Evolutionary conservation across 2,888 invertebrate species (phyloP).

Genomic region (Capitulum mitella): DNA sequence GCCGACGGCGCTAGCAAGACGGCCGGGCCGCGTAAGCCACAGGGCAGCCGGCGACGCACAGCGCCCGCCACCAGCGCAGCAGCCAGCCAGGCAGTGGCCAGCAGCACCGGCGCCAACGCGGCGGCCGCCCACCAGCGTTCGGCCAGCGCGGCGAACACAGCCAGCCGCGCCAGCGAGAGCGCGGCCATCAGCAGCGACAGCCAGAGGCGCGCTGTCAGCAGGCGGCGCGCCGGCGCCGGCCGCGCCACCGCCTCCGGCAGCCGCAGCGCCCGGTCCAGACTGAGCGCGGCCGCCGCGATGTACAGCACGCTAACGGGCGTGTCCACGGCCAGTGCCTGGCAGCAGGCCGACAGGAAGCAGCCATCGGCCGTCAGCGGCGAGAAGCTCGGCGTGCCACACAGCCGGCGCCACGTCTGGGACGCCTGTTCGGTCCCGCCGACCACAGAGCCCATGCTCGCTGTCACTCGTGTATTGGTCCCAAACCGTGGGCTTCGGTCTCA

Average conservation of each 20-base stretch:
- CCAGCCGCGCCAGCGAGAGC: conserved; percentile 30
- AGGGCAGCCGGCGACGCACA: neutral
- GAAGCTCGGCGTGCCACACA: neutral
- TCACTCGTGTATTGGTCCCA: neutral
- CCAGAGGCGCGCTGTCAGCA: conserved; percentile 34
- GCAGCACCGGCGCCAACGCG: neutral
- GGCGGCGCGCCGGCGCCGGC: conserved; percentile 1
- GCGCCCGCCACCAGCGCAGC: conserved; percentile 6
- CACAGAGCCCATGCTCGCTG: neutral
- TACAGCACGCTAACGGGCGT: neutral
- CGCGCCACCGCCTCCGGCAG: neutral
- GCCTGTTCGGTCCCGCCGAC: neutral
- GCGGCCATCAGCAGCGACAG: conserved; percentile 33
- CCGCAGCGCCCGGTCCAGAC: conserved; percentile 22
- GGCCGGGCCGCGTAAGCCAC: neutral
- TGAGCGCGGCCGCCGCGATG: neutral
- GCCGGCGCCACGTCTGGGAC: neutral
- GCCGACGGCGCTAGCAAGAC: neutral
- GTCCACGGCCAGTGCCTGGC: conserved; percentile 20
- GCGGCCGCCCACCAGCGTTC: conserved; percentile 31
- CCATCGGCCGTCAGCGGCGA: neutral
- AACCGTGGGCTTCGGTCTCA: neutral
- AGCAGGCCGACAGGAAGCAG: neutral
- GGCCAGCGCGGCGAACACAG: conserved; percentile 33
- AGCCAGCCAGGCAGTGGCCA: neutral